Evolutionary conservation across 2,797 vertebrate genomes (phyloP).

Genomic region (Gymnocypris eckloni): DNA sequence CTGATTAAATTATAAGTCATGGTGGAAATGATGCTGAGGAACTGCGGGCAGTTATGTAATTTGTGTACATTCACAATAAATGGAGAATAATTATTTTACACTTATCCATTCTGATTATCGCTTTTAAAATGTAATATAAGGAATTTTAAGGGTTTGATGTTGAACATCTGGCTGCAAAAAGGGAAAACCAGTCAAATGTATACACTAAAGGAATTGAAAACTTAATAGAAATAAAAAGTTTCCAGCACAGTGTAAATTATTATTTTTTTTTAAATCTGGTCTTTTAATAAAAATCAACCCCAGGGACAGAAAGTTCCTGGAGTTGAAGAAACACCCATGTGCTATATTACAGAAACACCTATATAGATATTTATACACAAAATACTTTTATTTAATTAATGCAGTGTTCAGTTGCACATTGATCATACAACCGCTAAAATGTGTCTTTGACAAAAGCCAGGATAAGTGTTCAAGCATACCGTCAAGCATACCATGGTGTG

Average conservation of each 20-base stretch:
- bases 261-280: background rate
- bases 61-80: background rate
- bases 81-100: background rate
- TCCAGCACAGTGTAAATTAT: background rate
- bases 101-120: background rate
- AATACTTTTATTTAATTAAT: constrained; percentile 26
- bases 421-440: constrained; percentile 3
- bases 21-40: background rate
- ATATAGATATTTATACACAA: background rate
- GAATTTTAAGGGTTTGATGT: background rate
- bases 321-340: background rate
- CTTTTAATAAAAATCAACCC: constrained; percentile 3
- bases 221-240: background rate
- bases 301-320: background rate
- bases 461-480: constrained; percentile 6
- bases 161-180: background rate
- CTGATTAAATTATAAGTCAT: background rate
- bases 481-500: background rate
- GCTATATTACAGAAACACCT: constrained; percentile 16
- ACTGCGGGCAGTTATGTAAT: background rate
- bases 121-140: background rate
- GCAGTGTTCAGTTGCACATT: constrained; percentile 41
- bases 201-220: background rate
- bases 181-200: background rate
- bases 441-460: constrained; percentile 18